Conservation (phyloP, 1,140 invertebrate genomes). For the Wiebesia pumilae region DNA sequence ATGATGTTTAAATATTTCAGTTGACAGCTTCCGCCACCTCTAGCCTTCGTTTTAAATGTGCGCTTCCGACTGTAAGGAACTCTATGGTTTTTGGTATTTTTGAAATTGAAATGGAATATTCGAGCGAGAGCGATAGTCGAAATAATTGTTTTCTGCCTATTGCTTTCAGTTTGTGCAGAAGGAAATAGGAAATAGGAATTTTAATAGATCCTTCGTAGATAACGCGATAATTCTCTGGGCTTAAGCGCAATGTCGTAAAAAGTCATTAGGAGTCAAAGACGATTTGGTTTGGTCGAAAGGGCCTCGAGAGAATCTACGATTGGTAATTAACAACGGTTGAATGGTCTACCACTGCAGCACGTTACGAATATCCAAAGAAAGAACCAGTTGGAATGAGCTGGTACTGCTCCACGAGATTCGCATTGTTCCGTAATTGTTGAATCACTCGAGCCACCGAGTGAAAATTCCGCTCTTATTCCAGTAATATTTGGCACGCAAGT, state of each 20-base stretch:
- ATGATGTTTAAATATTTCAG: no score
- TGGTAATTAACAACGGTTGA: slow-evolving; percentile 1
- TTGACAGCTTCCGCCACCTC: no score
- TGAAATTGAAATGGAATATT: no score
- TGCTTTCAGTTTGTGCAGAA: no score
- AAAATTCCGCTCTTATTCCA: background rate
- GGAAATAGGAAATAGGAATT: no score
- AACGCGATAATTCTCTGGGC: background rate
- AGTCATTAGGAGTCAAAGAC: background rate
- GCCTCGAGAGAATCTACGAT: background rate
- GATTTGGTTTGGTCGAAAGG: background rate
- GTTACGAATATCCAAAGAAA: background rate
- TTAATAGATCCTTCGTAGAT: background rate
- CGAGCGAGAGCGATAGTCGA: no score
- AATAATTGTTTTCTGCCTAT: no score
- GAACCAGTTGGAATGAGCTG: background rate
- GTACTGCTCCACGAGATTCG: background rate
- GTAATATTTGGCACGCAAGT: background rate
- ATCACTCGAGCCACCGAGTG: background rate
- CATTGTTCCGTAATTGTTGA: slow-evolving; percentile 14
- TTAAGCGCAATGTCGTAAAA: background rate
- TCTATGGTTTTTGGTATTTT: no score
- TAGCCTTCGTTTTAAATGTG: no score
- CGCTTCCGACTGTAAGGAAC: no score
- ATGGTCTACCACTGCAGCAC: background rate